Percentiles rank a stretch among this genome's conserved stretches.
Evolutionary conservation across 2,888 invertebrate species (phyloP).

Genomic region (Drosophila mayaguana): DNA sequence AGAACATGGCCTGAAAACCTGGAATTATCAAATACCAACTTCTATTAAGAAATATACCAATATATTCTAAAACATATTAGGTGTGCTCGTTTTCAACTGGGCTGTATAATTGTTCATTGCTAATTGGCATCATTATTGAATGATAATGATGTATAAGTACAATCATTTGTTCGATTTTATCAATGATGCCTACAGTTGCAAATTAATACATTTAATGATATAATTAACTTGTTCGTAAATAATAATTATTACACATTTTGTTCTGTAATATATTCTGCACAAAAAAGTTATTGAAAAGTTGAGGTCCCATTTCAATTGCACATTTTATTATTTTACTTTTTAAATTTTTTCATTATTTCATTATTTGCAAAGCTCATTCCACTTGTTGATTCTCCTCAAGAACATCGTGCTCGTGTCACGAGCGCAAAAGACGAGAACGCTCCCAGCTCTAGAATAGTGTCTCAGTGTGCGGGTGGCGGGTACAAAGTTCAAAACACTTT

Average conservation of each 20-base stretch:
- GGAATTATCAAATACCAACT: not conserved
- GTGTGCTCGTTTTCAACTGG: not conserved
- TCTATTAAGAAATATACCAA: not conserved
- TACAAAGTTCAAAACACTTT: conserved; percentile 15
- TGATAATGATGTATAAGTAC: not conserved
- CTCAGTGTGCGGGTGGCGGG: conserved; percentile 3
- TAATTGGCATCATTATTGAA: not conserved
- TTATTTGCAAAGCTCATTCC: not conserved
- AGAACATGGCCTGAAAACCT: too few relatives aligned
- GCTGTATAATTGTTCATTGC: not conserved
- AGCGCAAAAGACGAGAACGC: not conserved
- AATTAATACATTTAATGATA: too few relatives aligned
- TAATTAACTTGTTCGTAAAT: too few relatives aligned
- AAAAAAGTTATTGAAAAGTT: too few relatives aligned
- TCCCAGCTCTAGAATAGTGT: not conserved
- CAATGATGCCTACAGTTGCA: too few relatives aligned
- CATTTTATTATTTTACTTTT: too few relatives aligned
- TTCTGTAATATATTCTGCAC: too few relatives aligned
- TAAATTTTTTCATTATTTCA: too few relatives aligned
- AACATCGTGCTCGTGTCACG: conserved; percentile 7
- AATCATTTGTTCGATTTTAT: not conserved
- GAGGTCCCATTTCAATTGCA: too few relatives aligned
- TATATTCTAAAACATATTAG: not conserved
- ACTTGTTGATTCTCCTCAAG: not conserved
- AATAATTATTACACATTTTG: too few relatives aligned